A percentile compares a stretch with the other conserved stretches of the same genome.
Conservation (phyloP, 2,113 vertebrate genomes). For the Centropus unirufus region DNA sequence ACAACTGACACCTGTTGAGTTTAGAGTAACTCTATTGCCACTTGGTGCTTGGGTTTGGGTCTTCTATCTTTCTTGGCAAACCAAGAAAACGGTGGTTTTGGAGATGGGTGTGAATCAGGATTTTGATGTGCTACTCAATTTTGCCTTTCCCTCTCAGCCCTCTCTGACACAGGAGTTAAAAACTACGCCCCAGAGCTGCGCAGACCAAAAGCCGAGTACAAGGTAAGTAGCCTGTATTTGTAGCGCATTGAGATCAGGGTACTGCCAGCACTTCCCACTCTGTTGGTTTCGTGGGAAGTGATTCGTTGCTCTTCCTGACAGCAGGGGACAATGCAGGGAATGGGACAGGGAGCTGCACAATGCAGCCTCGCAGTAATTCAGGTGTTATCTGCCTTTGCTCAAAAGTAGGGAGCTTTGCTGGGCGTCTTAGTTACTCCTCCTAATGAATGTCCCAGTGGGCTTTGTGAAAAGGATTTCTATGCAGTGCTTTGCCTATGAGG, state of each 20-base stretch:
- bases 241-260: background rate
- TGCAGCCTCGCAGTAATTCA: background rate
- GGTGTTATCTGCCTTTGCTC: background rate
- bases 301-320: background rate
- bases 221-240: constrained; percentile 76
- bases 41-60: background rate
- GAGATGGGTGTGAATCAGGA: background rate
- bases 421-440: background rate
- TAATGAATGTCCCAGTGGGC: background rate
- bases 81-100: background rate
- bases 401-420: background rate
- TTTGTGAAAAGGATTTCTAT: background rate
- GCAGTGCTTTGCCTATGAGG: background rate
- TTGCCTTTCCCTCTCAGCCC: constrained; percentile 70
- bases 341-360: background rate
- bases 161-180: constrained; percentile 79
- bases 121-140: background rate
- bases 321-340: background rate
- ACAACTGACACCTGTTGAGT: background rate
- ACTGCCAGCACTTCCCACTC: background rate
- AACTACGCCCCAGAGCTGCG: constrained; percentile 88
- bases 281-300: background rate
- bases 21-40: background rate
- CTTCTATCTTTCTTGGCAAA: background rate
- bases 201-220: constrained; percentile 89